Conservation (phyloP, 2,888 invertebrate genomes). For the Acanthococcus lagerstroemiae region DNA sequence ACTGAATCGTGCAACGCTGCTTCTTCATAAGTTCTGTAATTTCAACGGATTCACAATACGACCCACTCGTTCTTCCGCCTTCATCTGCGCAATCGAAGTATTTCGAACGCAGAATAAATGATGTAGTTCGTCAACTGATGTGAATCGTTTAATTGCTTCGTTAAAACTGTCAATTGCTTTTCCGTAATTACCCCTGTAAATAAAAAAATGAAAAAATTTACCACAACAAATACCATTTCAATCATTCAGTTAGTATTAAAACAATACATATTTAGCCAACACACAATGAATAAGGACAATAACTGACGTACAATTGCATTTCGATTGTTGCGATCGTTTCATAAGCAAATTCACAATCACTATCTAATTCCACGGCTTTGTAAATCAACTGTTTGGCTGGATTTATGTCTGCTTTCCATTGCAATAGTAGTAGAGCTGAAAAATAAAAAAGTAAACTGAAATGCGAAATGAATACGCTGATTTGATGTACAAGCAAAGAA, state of each 20-base stretch:
- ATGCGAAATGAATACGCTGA: too few relatives aligned
- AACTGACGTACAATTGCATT: slow-evolving; percentile 64
- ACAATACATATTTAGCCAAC: neutral
- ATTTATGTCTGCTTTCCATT: slow-evolving; percentile 74
- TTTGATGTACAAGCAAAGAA: too few relatives aligned
- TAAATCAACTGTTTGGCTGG: slow-evolving; percentile 67
- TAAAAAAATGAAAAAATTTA: neutral
- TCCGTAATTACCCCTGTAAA: slow-evolving; percentile 63
- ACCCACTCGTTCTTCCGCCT: slow-evolving; percentile 16
- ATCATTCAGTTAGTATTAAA: too few relatives aligned
- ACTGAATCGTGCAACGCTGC: too few relatives aligned
- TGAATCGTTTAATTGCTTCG: slow-evolving; percentile 58
- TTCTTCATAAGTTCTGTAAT: too few relatives aligned
- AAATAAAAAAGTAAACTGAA: too few relatives aligned
- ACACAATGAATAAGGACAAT: slow-evolving; percentile 42
- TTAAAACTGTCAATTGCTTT: slow-evolving; percentile 77
- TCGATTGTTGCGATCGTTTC: slow-evolving; percentile 91
- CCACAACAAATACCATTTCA: too few relatives aligned
- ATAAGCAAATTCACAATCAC: slow-evolving; percentile 87
- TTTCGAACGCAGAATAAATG: slow-evolving; percentile 20
- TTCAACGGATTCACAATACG: neutral
- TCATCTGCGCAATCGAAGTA: slow-evolving; percentile 15
- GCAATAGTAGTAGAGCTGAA: slow-evolving; percentile 56
- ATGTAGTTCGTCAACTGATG: slow-evolving; percentile 9
- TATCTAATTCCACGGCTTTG: slow-evolving; percentile 75